These are phyloP conservation scores for Diadophis punctatus DNA, from an alignment of 2,113 vertebrate species.

Conservation along the genomic window DNA sequence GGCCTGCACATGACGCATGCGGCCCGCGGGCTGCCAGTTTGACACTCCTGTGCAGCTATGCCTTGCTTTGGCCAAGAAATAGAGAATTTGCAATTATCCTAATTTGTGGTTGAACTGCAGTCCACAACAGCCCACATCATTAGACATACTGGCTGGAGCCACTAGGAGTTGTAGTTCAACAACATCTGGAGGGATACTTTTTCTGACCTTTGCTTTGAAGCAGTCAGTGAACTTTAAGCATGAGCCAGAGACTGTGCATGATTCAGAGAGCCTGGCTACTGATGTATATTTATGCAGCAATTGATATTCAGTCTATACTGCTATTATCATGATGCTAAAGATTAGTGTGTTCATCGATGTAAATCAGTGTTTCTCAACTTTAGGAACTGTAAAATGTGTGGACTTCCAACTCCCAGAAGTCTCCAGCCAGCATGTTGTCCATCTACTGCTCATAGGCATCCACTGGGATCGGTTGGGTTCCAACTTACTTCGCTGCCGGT, in stretches of 20 bases:
- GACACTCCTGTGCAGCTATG: too few relatives aligned
- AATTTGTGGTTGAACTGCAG: background rate
- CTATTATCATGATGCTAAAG: background rate
- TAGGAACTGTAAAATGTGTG: background rate
- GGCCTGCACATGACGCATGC: too few relatives aligned
- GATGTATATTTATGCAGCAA: background rate
- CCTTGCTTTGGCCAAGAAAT: background rate
- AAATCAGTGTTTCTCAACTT: background rate
- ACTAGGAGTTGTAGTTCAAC: background rate
- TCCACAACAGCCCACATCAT: background rate
- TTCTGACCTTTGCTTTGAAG: background rate
- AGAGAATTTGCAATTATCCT: background rate
- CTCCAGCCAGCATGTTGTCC: background rate
- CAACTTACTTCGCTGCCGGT: too few relatives aligned
- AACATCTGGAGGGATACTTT: background rate
- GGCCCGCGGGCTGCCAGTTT: too few relatives aligned
- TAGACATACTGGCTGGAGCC: background rate
- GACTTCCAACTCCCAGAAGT: background rate
- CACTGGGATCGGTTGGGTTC: background rate
- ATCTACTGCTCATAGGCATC: background rate
- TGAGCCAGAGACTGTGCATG: accelerated
- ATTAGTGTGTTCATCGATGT: background rate
- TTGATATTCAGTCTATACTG: background rate
- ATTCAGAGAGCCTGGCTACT: background rate
- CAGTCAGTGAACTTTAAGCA: background rate